phyloP scores from a whole-genome alignment of 2,113 vertebrate species.

The Bubo bubo region DNA sequence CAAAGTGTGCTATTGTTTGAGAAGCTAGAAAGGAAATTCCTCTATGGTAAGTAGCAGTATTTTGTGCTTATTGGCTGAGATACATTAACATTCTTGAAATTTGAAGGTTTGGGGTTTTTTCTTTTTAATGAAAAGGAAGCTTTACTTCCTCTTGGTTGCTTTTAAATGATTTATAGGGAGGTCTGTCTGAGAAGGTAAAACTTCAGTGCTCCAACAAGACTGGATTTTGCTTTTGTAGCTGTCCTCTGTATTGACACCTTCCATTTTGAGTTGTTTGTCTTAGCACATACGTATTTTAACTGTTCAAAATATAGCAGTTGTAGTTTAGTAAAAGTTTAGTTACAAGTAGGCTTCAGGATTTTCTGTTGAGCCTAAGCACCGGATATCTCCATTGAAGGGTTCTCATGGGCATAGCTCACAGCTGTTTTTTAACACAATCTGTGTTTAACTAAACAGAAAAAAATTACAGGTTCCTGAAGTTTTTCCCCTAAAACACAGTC shows the following conservation, averaged over 20 bases:
- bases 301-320: neutral
- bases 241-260: neutral
- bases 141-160: neutral
- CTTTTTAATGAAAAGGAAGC: neutral
- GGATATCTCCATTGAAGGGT: neutral
- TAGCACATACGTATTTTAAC: neutral
- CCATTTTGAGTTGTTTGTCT: neutral
- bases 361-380: neutral
- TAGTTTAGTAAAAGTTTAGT: neutral
- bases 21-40: slow-evolving; percentile 80
- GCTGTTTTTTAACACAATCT: neutral
- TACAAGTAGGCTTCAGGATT: neutral
- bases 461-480: neutral
- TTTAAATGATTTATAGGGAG: neutral
- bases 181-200: neutral
- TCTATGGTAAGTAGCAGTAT: slow-evolving; percentile 73
- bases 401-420: neutral
- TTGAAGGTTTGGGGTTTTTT: neutral
- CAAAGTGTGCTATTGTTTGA: slow-evolving; percentile 79
- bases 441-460: neutral
- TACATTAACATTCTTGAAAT: rapidly evolving
- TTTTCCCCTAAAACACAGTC: neutral
- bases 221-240: neutral
- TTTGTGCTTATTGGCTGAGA: neutral
- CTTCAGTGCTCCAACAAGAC: neutral